Conservation (phyloP, 1,140 invertebrate genomes). For the Thaumatotibia leucotreta region DNA sequence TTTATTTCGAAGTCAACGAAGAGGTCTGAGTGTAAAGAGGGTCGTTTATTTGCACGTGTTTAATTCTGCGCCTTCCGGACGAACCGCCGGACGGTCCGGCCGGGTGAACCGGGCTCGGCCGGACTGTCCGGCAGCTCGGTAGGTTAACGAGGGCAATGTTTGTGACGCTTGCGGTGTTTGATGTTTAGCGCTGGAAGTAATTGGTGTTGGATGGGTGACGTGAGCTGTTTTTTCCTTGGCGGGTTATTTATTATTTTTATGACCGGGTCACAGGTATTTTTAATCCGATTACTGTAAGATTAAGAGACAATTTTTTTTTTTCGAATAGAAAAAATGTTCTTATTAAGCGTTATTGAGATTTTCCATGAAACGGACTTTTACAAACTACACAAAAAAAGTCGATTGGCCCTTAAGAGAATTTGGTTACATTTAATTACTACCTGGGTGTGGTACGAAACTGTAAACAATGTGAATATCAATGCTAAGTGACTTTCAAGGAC, state of each 20-base stretch:
- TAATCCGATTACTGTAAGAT: background rate
- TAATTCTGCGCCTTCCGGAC: conserved; percentile 21
- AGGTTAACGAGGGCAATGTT: conserved; percentile 1
- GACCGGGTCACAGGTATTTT: background rate
- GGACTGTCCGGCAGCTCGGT: conserved; percentile 2
- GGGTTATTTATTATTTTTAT: background rate
- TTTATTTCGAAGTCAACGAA: conserved; percentile 5
- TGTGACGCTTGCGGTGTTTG: conserved; percentile 4
- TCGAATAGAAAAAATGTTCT: background rate
- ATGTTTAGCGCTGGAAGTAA: conserved; percentile 2
- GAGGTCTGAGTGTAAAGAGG: conserved; percentile 12
- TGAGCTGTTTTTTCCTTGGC: background rate
- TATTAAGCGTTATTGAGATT: too few relatives aligned
- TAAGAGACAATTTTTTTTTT: background rate
- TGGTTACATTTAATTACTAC: too few relatives aligned
- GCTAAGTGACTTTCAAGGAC: too few relatives aligned
- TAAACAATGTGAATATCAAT: too few relatives aligned
- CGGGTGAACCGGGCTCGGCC: background rate
- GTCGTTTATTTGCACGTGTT: conserved; percentile 35
- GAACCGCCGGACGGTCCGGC: background rate
- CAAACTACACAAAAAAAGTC: too few relatives aligned
- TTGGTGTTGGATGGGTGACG: background rate
- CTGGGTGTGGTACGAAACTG: too few relatives aligned
- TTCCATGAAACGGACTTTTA: too few relatives aligned
- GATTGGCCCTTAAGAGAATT: too few relatives aligned